phyloP scores from a whole-genome alignment of 1,140 invertebrate species.

The Nasonia vitripennis region DNA sequence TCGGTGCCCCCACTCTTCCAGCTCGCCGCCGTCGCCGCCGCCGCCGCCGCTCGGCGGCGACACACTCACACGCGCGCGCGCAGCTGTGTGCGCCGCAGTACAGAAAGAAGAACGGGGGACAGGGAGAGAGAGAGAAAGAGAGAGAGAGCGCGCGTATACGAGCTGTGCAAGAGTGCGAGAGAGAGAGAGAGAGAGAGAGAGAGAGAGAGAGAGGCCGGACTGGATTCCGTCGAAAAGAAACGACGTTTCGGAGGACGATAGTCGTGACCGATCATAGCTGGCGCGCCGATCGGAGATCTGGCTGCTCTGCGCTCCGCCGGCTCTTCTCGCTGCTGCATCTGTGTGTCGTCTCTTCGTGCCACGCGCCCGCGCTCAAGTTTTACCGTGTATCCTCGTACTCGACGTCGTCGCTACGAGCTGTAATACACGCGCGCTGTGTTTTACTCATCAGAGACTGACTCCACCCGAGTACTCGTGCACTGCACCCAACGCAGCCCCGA shows the following conservation, averaged over 20 bases:
- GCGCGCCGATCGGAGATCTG: conserved; percentile 72
- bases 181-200: conserved; percentile 34
- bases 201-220: conserved; percentile 49
- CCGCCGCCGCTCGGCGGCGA: conserved; percentile 49
- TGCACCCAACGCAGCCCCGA: not conserved
- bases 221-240: conserved; percentile 74
- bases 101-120: conserved; percentile 38
- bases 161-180: not conserved
- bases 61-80: conserved; percentile 43
- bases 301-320: conserved; percentile 28
- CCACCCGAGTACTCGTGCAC: not conserved
- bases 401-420: not conserved
- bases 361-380: conserved; percentile 43
- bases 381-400: conserved; percentile 21
- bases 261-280: conserved; percentile 76
- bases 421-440: no score
- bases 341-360: conserved; percentile 4
- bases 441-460: not conserved
- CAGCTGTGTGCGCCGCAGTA: not conserved
- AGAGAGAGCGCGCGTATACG: not conserved
- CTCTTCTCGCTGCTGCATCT: conserved; percentile 47
- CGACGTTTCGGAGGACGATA: conserved; percentile 75
- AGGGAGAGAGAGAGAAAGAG: conserved; percentile 20
- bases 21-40: conserved; percentile 45
- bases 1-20: conserved; percentile 38